phyloP scores from a whole-genome alignment of 2,797 vertebrate species.

The Lepilemur septentrionalis region DNA sequence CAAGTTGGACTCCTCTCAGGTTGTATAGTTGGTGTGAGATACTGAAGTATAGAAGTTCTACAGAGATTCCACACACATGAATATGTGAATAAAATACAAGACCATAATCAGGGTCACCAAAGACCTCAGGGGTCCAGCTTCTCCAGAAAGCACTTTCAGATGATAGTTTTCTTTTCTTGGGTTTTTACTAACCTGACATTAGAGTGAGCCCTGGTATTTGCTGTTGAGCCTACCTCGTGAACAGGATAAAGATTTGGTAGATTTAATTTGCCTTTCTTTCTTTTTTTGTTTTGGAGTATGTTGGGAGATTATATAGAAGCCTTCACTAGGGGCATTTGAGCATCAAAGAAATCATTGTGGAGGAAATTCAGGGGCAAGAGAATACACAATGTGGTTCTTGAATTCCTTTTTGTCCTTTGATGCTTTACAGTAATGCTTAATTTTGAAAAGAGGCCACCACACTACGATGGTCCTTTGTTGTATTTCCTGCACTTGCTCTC shows the following conservation, averaged over 20 bases:
- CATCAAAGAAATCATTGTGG: neutral
- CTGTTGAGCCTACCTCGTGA: neutral
- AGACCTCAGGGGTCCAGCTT: neutral
- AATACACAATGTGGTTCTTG: neutral
- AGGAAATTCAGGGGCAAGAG: neutral
- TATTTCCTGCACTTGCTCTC: neutral
- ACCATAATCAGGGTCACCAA: neutral
- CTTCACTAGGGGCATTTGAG: neutral
- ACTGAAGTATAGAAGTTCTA: neutral
- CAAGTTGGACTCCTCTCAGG: neutral
- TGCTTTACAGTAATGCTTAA: neutral
- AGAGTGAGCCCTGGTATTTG: neutral
- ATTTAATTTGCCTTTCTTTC: neutral
- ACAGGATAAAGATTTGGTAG: neutral
- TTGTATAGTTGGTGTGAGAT: neutral
- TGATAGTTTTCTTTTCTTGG: neutral
- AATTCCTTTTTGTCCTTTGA: neutral
- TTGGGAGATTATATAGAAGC: neutral
- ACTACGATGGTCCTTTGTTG: neutral
- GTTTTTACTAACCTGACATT: neutral
- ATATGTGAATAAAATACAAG: neutral
- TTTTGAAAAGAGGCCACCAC: neutral
- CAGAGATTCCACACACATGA: neutral
- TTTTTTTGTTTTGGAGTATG: neutral
- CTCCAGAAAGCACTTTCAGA: neutral